Base-by-base conservation (phyloP, 2,113 vertebrate species). In the Athene cunicularia region DNA sequence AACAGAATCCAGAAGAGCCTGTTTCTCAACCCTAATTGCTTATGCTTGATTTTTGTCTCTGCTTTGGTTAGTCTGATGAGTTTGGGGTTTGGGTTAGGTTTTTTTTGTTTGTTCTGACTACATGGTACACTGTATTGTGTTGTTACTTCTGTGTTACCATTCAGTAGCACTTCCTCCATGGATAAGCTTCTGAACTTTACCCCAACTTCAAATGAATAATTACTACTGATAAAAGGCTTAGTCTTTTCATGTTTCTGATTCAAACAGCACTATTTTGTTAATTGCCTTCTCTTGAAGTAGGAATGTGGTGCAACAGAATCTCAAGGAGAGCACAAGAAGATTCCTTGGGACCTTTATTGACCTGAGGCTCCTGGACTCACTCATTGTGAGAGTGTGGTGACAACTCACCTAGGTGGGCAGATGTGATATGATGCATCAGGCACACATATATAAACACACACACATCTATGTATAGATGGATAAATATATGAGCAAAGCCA, bases 221-320 rank as follows among this genome's bases (percentile, higher is more conserved):
- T 58, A 19, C 9, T 62, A 3, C 18, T 45, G 26, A 50, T 84
- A 20, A 76, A 84, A 80, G 5, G 4, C 45, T 62, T 79, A 1
- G 4, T 62, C 71, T 92, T 95, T 83, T 70, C 30, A 18, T 73
- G 55, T 64, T 90, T 92, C 27, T 73, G 49, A 76, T 82, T 83
- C 67, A 76, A 75, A 80, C 21, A 72, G 43, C 24, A 24, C 41
- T 63, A 3, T 43, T 92, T 56, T 74, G 6, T 68, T 49, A 71
- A 60, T 39, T 86, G 27, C 14, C 6, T 80, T 85, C 24, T 80
- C 39, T 47, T 4, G 2, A 76, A 45, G 35, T 33, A 73, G 35
- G 16, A 53, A 64, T 53, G 14, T 53, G 26, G 8, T 87, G 10
- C 70, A 85, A n/a, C 8, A 7, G 26, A 80, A 86, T 80, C 43